Conservation (phyloP, 23 tunicate genomes). For the Ascidia mentula region DNA sequence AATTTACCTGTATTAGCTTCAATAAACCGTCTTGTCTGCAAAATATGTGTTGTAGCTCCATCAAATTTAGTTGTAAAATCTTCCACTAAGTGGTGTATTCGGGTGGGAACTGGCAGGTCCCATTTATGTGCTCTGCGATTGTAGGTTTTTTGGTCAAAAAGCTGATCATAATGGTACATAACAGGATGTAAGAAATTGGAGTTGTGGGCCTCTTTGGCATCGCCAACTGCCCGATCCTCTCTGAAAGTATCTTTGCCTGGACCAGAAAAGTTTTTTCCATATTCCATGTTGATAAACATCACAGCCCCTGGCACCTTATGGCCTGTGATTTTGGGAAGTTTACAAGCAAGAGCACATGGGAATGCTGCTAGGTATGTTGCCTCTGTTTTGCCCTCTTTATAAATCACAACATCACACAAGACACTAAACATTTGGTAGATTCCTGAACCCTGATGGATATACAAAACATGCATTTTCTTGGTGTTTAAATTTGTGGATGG, state of each 20-base stretch:
- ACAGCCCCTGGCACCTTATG: conserved; percentile 51
- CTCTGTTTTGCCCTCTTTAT: conserved; percentile 46
- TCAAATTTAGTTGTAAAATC: conserved; percentile 80
- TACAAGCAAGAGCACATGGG: conserved; percentile 64
- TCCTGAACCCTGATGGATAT: conserved; percentile 58
- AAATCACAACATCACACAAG: conserved; percentile 74
- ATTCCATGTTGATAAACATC: conserved; percentile 56
- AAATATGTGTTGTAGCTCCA: conserved; percentile 43
- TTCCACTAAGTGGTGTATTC: conserved; percentile 78
- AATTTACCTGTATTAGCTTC: conserved; percentile 1
- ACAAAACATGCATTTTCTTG: no score
- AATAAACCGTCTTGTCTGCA: conserved; percentile 20
- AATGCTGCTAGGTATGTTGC: conserved; percentile 68
- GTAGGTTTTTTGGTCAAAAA: not conserved
- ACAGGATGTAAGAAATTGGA: conserved; percentile 85
- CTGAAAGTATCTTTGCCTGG: conserved; percentile 73
- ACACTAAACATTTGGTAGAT: conserved; percentile 89
- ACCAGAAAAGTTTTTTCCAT: conserved; percentile 85
- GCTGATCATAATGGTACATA: conserved; percentile 56
- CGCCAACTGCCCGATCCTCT: conserved; percentile 42
- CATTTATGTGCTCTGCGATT: conserved; percentile 39
- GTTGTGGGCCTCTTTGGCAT: conserved; percentile 47
- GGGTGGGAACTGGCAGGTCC: conserved; percentile 73
- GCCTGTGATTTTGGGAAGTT: conserved; percentile 43
- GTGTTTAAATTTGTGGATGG: no score